phyloP scores from a whole-genome alignment of 1,140 invertebrate genomes.

The Diploscapter pachys region DNA sequence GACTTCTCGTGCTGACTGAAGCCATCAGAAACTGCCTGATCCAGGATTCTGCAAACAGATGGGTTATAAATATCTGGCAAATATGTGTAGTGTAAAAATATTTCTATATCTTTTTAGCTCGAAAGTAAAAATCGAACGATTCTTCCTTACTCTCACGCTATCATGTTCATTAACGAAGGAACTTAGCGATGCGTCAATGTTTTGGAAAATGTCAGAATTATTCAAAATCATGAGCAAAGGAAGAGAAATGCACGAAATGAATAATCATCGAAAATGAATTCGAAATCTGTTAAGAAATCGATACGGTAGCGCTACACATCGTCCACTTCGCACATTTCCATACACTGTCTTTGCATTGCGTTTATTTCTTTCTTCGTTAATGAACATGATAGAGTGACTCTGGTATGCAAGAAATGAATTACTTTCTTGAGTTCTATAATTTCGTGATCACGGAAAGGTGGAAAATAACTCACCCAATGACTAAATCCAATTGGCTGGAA shows the following conservation, averaged over 20 bases:
- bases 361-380: not conserved
- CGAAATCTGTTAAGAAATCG: no score
- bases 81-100: not conserved
- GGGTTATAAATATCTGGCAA: slow-evolving; percentile 8
- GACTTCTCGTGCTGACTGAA: slow-evolving; percentile 21
- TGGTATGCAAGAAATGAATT: not conserved
- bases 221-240: slow-evolving; percentile 5
- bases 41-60: slow-evolving; percentile 15
- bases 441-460: not conserved
- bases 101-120: not conserved
- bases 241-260: no score
- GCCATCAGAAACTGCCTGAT: slow-evolving; percentile 18
- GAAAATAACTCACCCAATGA: not conserved
- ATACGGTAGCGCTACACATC: no score
- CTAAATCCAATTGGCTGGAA: not conserved
- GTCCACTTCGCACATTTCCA: not conserved
- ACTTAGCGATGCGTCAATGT: not conserved
- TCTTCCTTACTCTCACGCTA: no score
- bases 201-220: not conserved
- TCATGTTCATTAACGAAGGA: not conserved
- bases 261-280: no score
- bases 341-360: not conserved
- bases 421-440: not conserved
- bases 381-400: not conserved
- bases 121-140: not conserved